Evolutionary conservation across 1,140 invertebrate genomes (phyloP).

Genomic region (Trachymyrmex cornetzi): DNA sequence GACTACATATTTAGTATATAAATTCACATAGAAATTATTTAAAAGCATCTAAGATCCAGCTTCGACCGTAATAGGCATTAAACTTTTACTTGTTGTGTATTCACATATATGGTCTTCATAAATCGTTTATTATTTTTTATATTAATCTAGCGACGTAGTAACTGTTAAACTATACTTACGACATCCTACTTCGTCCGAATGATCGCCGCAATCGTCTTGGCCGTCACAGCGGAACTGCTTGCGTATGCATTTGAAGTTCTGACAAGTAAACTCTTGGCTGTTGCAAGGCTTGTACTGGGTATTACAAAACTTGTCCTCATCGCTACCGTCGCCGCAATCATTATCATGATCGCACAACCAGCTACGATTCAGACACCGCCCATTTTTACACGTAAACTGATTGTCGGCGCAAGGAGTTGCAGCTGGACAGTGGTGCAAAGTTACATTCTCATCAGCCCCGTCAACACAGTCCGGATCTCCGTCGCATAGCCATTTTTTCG

Average conservation of each 20-base stretch:
- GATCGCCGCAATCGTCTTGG: conserved; percentile 96
- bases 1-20: no score
- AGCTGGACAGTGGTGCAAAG: conserved; percentile 92
- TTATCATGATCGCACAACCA: conserved; percentile 97
- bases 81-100: no score
- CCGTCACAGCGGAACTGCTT: conserved; percentile 96
- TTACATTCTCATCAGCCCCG: conserved; percentile 97
- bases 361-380: conserved; percentile 93
- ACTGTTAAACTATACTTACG: conserved; percentile 85
- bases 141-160: no score
- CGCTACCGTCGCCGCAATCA: conserved; percentile 97
- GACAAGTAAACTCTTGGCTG: conserved; percentile 94
- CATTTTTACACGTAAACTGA: conserved; percentile 96
- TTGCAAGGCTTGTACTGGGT: conserved; percentile 93
- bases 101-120: no score
- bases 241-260: conserved; percentile 97
- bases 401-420: conserved; percentile 93
- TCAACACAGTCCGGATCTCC: conserved; percentile 98
- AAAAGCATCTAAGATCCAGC: no score
- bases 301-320: conserved; percentile 96
- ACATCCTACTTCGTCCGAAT: conserved; percentile 94
- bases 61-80: no score
- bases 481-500: conserved; percentile 97
- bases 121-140: no score
- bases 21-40: no score